These are phyloP conservation scores for Polydrusus pterygomalis DNA, from an alignment of 2,888 invertebrate species.

Conservation along the genomic window DNA sequence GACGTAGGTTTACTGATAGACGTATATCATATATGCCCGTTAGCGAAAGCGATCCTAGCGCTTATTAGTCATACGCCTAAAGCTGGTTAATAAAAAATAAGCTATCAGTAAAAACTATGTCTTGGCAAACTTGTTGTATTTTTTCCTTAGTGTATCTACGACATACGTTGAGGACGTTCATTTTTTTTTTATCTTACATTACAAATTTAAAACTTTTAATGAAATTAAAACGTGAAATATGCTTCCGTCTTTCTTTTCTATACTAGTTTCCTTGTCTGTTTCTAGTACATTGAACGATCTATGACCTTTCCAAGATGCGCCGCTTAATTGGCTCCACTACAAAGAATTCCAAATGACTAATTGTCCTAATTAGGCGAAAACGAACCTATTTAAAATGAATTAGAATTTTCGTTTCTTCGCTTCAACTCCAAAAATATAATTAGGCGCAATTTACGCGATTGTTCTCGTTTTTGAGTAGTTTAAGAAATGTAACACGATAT, in stretches of 20 bases:
- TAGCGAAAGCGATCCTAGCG: no score
- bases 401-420: slow-evolving; percentile 10
- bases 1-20: no score
- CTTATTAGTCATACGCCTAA: no score
- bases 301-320: slow-evolving; percentile 14
- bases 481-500: slow-evolving; percentile 4
- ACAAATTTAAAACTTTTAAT: neutral
- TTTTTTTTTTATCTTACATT: no score
- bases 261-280: neutral
- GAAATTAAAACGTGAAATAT: neutral
- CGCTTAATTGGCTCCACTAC: slow-evolving; percentile 8
- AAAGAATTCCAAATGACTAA: slow-evolving; percentile 23
- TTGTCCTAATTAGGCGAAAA: slow-evolving; percentile 18
- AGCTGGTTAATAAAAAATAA: no score
- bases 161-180: no score
- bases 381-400: slow-evolving; percentile 19
- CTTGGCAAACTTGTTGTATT: no score
- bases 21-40: no score
- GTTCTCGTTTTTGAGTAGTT: neutral
- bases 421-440: slow-evolving; percentile 17
- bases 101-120: no score
- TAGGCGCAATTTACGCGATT: slow-evolving; percentile 15
- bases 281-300: slow-evolving; percentile 16
- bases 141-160: no score
- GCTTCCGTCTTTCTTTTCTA: neutral